Conservation (phyloP, 1,140 invertebrate species). For the Vanessa atalanta region DNA sequence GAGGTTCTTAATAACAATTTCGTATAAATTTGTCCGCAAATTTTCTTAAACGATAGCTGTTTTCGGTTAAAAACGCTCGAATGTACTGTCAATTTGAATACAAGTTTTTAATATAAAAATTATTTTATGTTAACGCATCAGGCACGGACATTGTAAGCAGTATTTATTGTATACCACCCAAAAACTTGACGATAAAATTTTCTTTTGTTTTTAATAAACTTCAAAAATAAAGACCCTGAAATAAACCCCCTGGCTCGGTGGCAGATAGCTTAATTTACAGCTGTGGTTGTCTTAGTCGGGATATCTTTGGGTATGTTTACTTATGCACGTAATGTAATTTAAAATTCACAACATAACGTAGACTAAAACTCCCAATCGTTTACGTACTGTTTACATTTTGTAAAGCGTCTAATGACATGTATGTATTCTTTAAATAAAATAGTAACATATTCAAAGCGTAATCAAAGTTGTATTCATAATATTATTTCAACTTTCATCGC, state of each 20-base stretch:
- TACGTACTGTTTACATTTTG: neutral
- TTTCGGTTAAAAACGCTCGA: neutral
- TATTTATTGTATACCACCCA: neutral
- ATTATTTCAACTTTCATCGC: slow-evolving; percentile 1
- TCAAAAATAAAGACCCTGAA: no score
- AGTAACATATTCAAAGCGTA: neutral
- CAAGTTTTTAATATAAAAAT: neutral
- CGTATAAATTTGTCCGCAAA: neutral
- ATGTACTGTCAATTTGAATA: neutral
- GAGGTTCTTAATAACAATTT: slow-evolving; percentile 7
- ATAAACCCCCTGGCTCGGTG: no score
- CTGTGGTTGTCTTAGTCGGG: neutral
- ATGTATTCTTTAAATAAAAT: neutral
- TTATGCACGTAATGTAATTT: no score
- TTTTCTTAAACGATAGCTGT: neutral
- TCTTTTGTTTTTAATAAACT: neutral
- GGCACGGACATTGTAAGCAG: neutral
- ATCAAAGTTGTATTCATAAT: slow-evolving; percentile 4
- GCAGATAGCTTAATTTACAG: no score
- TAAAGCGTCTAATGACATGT: neutral
- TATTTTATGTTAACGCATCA: slow-evolving; percentile 8
- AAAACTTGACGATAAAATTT: neutral
- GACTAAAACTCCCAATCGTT: no score
- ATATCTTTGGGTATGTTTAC: no score
- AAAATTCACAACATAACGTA: no score